Conservation (phyloP, 1,140 invertebrate genomes). For the Drosophila asahinai region DNA sequence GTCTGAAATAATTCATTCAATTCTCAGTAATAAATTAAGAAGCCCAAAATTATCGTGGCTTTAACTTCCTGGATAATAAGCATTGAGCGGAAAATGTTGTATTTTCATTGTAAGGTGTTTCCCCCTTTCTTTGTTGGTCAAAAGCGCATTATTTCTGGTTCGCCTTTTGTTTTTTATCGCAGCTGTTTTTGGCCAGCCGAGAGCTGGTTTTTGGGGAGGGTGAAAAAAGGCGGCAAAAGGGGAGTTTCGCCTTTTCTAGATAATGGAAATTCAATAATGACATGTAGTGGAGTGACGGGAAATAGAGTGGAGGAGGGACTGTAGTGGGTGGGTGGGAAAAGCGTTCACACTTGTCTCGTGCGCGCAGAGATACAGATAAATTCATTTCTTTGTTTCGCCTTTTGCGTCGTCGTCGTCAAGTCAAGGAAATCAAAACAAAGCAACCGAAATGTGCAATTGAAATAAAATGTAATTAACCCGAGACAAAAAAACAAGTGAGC, state of each 20-base stretch:
- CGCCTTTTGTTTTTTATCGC: constrained; percentile 7
- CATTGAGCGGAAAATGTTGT: not conserved
- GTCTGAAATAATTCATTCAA: not conserved
- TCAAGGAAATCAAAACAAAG: constrained; percentile 43
- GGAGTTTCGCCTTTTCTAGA: constrained; percentile 18
- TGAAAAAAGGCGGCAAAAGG: not conserved
- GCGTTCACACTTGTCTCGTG: constrained; percentile 17
- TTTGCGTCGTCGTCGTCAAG: constrained; percentile 13
- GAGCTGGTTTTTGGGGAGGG: not conserved
- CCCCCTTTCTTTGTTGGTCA: not conserved
- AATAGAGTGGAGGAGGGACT: not conserved
- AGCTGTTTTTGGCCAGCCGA: constrained; percentile 3
- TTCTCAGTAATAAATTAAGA: not conserved
- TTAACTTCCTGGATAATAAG: not conserved
- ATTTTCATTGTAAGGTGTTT: not conserved
- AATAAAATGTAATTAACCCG: constrained; percentile 36
- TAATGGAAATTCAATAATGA: constrained; percentile 38
- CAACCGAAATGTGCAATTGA: constrained; percentile 28
- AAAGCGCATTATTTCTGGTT: not conserved
- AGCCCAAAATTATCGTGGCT: not conserved
- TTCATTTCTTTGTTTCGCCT: constrained; percentile 47
- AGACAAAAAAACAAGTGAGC: constrained; percentile 6
- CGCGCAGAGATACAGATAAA: constrained; percentile 14
- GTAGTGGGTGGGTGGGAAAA: not conserved
- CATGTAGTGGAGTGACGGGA: constrained; percentile 6